These are phyloP conservation scores for Sinocyclocheilus rhinocerous DNA, from an alignment of 2,113 vertebrate genomes.

Conservation along the genomic window DNA sequence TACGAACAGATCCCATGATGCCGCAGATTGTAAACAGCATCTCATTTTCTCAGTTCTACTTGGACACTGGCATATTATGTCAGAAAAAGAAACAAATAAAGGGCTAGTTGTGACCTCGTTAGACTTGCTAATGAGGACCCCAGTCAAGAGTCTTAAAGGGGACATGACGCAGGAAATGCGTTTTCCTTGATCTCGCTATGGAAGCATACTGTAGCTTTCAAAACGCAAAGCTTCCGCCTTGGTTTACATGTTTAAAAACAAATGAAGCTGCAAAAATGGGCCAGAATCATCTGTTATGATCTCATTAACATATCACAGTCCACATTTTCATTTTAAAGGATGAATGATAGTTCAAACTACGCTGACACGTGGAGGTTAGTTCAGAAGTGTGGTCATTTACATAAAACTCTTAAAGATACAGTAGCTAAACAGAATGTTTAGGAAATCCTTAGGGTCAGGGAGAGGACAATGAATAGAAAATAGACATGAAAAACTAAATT, in stretches of 20 bases:
- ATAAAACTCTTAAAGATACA: not conserved
- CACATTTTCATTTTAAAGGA: too few relatives aligned
- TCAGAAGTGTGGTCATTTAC: not conserved
- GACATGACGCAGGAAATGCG: not conserved
- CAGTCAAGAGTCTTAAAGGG: slow-evolving; percentile 2
- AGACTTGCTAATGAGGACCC: slow-evolving; percentile 54
- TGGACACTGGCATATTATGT: slow-evolving; percentile 5
- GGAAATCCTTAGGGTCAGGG: too few relatives aligned
- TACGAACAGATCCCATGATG: slow-evolving; percentile 23
- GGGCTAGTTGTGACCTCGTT: slow-evolving; percentile 50
- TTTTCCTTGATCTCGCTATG: not conserved
- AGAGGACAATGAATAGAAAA: too few relatives aligned
- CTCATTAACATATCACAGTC: not conserved
- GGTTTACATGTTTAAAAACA: not conserved
- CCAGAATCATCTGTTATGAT: not conserved
- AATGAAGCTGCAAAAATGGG: not conserved
- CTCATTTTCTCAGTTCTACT: slow-evolving; percentile 18
- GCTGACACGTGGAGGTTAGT: not conserved
- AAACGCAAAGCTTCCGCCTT: not conserved
- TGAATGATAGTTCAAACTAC: too few relatives aligned
- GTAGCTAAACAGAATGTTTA: too few relatives aligned
- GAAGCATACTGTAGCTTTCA: not conserved
- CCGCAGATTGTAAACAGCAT: slow-evolving; percentile 21
- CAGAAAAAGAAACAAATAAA: slow-evolving; percentile 29
- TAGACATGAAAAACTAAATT: too few relatives aligned